A percentile compares a stretch with the other conserved stretches of the same genome.
phyloP scores from a whole-genome alignment of 2,113 vertebrate species.

The Microcebus murinus region DNA sequence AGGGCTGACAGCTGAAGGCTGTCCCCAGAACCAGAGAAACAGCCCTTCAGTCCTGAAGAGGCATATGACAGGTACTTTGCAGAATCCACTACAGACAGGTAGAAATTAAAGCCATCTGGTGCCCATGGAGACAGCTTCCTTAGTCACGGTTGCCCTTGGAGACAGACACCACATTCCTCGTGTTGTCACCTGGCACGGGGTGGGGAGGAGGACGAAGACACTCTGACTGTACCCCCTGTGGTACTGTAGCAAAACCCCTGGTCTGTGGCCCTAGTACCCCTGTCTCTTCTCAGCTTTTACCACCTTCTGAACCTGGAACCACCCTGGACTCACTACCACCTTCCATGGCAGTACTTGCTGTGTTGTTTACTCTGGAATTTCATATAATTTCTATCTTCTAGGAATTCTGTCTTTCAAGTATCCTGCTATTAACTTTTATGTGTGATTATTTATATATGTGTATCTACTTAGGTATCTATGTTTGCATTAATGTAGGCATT shows the following conservation, averaged over 20 bases:
- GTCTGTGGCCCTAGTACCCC: fast-evolving
- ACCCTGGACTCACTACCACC: fast-evolving
- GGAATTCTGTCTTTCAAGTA: too few species aligned
- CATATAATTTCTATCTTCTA: not conserved
- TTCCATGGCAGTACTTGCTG: not conserved
- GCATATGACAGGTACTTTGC: not conserved
- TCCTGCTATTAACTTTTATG: not conserved
- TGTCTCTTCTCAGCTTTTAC: not conserved
- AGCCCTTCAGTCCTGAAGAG: not conserved
- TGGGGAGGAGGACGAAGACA: too few species aligned
- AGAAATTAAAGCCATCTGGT: not conserved
- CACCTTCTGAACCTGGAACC: not conserved
- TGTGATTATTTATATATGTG: not conserved
- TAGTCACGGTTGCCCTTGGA: not conserved
- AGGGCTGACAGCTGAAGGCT: not conserved
- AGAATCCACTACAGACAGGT: not conserved
- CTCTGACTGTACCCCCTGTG: not conserved
- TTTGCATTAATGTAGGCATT: not conserved
- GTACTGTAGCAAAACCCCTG: too few species aligned
- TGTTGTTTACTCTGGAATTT: not conserved
- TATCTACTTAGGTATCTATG: not conserved
- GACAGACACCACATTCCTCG: not conserved
- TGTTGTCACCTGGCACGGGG: not conserved
- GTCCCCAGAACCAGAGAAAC: not conserved
- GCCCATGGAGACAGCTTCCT: not conserved